phyloP scores from a whole-genome alignment of 2,888 invertebrate genomes.

The Drosophila fungiperda region DNA sequence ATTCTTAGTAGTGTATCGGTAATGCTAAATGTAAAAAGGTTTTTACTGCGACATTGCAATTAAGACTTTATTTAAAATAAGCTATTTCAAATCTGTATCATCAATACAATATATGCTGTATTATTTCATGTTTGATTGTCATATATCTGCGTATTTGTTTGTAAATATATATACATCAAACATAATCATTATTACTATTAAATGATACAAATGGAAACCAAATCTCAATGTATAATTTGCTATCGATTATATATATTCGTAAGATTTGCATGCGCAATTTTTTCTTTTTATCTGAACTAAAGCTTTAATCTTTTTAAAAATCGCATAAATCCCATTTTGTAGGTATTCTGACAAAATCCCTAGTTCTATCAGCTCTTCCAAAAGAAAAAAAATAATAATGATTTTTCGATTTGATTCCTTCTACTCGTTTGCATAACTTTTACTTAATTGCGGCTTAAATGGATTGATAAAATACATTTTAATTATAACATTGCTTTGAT shows the following conservation, averaged over 20 bases:
- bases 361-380: not conserved
- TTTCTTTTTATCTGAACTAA: not conserved
- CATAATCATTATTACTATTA: slow-evolving; percentile 48
- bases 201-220: slow-evolving; percentile 52
- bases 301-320: not conserved
- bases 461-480: slow-evolving; percentile 13
- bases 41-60: slow-evolving; percentile 45
- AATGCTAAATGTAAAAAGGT: slow-evolving; percentile 55
- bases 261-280: not conserved
- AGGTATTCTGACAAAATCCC: not conserved
- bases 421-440: not conserved
- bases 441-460: not conserved
- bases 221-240: slow-evolving; percentile 13
- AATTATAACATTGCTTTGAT: slow-evolving; percentile 14
- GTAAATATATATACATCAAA: slow-evolving; percentile 60
- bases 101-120: slow-evolving; percentile 47
- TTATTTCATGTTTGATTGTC: slow-evolving; percentile 60
- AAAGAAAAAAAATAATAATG: not conserved
- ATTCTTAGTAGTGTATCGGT: slow-evolving; percentile 59
- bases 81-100: slow-evolving; percentile 24
- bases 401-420: not conserved
- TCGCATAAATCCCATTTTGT: not conserved
- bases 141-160: slow-evolving; percentile 56
- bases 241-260: not conserved
- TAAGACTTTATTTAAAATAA: slow-evolving; percentile 27